Conservation (phyloP, 2,797 vertebrate genomes). For the Melanotaenia nigrans region DNA sequence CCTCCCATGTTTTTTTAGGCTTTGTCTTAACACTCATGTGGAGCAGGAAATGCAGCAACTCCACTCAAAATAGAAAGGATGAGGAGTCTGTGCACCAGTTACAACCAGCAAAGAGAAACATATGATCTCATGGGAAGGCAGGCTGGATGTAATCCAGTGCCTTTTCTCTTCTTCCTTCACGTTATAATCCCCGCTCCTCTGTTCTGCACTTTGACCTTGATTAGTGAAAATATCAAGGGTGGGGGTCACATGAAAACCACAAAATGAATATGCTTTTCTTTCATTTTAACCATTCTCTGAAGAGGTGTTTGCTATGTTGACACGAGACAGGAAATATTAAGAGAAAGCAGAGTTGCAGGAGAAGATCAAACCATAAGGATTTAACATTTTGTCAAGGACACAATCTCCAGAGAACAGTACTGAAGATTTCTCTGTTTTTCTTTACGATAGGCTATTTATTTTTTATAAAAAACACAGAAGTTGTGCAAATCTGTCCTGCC, state of each 20-base stretch:
- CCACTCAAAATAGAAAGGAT: slow-evolving; percentile 9
- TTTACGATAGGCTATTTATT: not conserved
- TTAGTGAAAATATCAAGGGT: slow-evolving; percentile 36
- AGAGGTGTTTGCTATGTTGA: not conserved
- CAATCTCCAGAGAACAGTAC: slow-evolving; percentile 1
- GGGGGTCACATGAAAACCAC: slow-evolving; percentile 3
- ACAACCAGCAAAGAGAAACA: slow-evolving; percentile 27
- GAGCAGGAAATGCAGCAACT: not conserved
- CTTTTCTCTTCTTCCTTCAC: slow-evolving; percentile 13
- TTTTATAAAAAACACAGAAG: not conserved
- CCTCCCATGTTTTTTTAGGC: not conserved
- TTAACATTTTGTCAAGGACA: not conserved
- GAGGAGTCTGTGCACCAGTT: slow-evolving; percentile 24
- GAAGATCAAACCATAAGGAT: slow-evolving; percentile 5
- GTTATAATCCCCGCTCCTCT: slow-evolving; percentile 37
- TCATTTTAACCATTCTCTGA: not conserved
- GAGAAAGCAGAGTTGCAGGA: slow-evolving; percentile 31
- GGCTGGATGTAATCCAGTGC: slow-evolving; percentile 27
- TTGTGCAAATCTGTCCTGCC: not conserved
- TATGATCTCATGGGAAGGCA: slow-evolving; percentile 38
- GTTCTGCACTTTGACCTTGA: slow-evolving; percentile 43
- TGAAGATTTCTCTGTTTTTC: not conserved
- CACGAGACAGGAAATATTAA: not conserved
- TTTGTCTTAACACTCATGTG: slow-evolving; percentile 6
- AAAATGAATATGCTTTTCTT: slow-evolving; percentile 12